These are phyloP conservation scores for Limonius californicus DNA, from an alignment of 1,140 invertebrate genomes.

Conservation along the genomic window DNA sequence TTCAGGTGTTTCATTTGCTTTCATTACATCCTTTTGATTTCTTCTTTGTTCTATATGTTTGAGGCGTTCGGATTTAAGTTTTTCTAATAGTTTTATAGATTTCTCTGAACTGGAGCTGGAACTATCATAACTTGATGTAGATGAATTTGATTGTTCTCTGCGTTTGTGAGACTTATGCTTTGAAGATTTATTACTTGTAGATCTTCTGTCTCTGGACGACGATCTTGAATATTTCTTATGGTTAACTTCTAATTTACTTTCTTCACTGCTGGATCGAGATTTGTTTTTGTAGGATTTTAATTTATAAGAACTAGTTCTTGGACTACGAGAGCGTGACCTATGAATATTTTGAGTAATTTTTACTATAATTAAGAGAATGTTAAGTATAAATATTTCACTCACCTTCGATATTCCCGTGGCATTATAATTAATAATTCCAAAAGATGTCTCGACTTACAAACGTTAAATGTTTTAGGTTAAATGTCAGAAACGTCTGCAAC, in stretches of 20 bases:
- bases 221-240: no score
- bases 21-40: slow-evolving; percentile 76
- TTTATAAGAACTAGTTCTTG: not conserved
- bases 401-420: not conserved
- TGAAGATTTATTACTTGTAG: not conserved
- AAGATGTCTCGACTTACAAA: no score
- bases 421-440: not conserved
- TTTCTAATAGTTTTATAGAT: slow-evolving; percentile 65
- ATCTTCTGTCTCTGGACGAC: not conserved
- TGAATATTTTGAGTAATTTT: not conserved
- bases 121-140: slow-evolving; percentile 14
- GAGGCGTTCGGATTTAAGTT: slow-evolving; percentile 67
- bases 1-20: slow-evolving; percentile 91
- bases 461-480: no score
- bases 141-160: slow-evolving; percentile 11
- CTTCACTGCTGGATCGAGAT: not conserved
- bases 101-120: slow-evolving; percentile 51
- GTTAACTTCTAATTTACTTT: not conserved
- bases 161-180: not conserved
- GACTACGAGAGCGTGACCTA: not conserved
- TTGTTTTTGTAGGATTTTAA: not conserved
- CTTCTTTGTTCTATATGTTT: slow-evolving; percentile 63
- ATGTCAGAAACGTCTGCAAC: no score
- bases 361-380: not conserved
- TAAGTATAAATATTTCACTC: not conserved